Base-by-base conservation (phyloP, 2,888 invertebrate genomes). In the Miltochrista miniata region DNA sequence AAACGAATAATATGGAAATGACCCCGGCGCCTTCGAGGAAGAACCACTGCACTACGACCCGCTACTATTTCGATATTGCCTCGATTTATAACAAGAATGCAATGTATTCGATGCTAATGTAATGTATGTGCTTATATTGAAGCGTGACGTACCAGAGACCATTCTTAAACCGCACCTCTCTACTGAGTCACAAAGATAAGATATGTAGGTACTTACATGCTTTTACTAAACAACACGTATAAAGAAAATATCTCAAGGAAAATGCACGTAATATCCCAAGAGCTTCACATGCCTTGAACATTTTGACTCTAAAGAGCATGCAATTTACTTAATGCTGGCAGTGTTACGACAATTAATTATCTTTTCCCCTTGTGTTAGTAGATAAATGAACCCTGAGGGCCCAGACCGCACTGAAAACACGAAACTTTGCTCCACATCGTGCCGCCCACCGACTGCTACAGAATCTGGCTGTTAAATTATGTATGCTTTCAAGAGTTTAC, bases 1-100 rank as follows among this genome's bases (percentile, higher is more conserved):
- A 76, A 74, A 77, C 74, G 89, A 90, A 90, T 90, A 89, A 87
- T 83, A 88, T 90, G 87, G 82, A 88, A 89, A 89, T 88, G 83
- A 80, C 82, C 81, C 68, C 68, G 66, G 61, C 68, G 61, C 65
- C 56, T 61, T 57, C 64, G 74, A 70, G 64, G 68, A 72, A 72
- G 67, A 59, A 54, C 60, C 67, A 59, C 59, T 74, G 74, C 72
- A 73, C 72, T 64, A 65, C 70, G 74, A 72, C 70, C 79, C 70
- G 64, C 65, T 72, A 69, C 69, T 70, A 67, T 72, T 74, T 72
- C 81, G 75, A 83, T 85, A 89, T 83, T 77, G 76, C 79, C 75
- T 79, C 77, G 75, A 85, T 85, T 84, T 81, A 80, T 76, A 77
- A 64, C 70, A 64, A 54, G 70, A 74, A 78, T 72, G 74, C 73